These are phyloP conservation scores for Stramonita haemastoma DNA, from an alignment of 2,888 invertebrate species.

Conservation along the genomic window DNA sequence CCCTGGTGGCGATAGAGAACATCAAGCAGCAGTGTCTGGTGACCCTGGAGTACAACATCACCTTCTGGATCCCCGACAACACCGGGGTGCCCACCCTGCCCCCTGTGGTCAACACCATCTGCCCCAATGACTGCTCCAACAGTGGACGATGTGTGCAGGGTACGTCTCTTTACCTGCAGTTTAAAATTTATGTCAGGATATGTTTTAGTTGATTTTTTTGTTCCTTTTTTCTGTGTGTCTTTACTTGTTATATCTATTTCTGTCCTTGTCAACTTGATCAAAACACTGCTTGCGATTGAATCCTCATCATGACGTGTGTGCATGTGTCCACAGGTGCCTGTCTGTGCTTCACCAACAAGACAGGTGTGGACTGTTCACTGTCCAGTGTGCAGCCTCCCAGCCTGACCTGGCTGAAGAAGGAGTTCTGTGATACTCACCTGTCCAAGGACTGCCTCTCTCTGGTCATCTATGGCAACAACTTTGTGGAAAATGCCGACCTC, in stretches of 20 bases:
- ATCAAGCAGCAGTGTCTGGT: slow-evolving; percentile 54
- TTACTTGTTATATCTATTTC: not conserved
- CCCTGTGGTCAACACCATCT: slow-evolving; percentile 50
- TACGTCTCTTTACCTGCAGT: slow-evolving; percentile 38
- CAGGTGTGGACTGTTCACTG: slow-evolving; percentile 59
- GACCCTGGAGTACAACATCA: slow-evolving; percentile 45
- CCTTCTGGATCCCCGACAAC: slow-evolving; percentile 48
- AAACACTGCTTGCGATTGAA: not conserved
- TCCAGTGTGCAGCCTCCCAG: slow-evolving; percentile 52
- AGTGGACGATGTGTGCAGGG: slow-evolving; percentile 58
- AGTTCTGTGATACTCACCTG: slow-evolving; percentile 40
- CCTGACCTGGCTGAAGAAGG: slow-evolving; percentile 31
- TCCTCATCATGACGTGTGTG: not conserved
- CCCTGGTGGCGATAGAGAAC: slow-evolving; percentile 51
- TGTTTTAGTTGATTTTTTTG: too few species aligned
- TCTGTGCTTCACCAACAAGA: slow-evolving; percentile 53
- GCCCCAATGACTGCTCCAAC: slow-evolving; percentile 57
- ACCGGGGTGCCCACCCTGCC: slow-evolving; percentile 43
- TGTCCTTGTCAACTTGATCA: not conserved
- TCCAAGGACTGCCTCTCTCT: slow-evolving; percentile 39
- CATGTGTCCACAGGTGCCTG: slow-evolving; percentile 52
- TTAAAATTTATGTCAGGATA: not conserved
- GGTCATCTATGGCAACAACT: slow-evolving; percentile 48
- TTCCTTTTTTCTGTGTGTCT: not conserved
- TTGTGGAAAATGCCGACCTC: slow-evolving; percentile 39